Base-by-base conservation (phyloP, 2,888 invertebrate species). In the Neoitamus cyanurus region DNA sequence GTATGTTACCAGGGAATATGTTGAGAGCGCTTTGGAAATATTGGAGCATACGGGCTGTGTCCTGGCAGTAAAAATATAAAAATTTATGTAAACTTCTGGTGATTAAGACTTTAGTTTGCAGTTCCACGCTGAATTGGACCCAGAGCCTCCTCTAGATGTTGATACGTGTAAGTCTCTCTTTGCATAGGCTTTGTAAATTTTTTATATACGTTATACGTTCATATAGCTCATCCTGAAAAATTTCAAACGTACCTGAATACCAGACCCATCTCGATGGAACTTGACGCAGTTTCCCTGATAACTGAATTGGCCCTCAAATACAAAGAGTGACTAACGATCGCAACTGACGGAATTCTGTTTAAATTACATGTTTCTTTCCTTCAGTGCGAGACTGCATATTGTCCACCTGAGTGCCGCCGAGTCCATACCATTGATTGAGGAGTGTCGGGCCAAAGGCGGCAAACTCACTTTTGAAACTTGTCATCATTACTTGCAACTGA, bases 111-210 rank as follows among this genome's bases (percentile, higher is more conserved):
- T 80, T 7, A 58, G 20, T 86, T 92, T 91, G 75, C 88, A 94
- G 94, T 94, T 94, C 88, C 94, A 95, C 87, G 94, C 94, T 9
- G 95, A 94, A 91, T 89, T 93, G 69, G 94, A 94, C 87, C 91
- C 92, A 69, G 90, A 91, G 6, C 88, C 87, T 42, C 87, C 87
- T 83, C 20, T 77, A 3, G 11, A 9, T 3, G 69, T 73, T 13
- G 85, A 86, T 48, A 75, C 70, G 75, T 30, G 86, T 86, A 73
- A 77, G 46, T 69, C 9, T 13, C 6, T 28, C 4, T 25, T 75
- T 58, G 7, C 9, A 7, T 20, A 75, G 7, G 20, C 5, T 72
- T 34, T 42, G 15, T 36, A 1, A 11, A 75, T 13, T 42, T 42
- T 25, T 0, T 37, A 42, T 0, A 25, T 75, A 1, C 11, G 25